Evolutionary conservation across 2,797 vertebrate species (phyloP).

Genomic region (Austrolebias charrua): DNA sequence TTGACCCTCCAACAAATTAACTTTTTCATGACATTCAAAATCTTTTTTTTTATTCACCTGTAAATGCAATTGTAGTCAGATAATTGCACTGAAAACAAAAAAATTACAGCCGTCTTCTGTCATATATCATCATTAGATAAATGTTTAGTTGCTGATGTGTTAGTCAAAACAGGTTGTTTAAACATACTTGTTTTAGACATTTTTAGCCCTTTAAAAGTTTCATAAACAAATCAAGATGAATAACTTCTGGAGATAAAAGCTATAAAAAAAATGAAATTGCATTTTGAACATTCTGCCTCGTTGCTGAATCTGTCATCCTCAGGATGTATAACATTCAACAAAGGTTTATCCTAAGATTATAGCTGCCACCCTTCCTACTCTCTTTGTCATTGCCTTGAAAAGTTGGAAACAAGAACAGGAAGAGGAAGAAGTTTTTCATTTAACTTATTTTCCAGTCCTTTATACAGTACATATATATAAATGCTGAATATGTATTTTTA

Average conservation of each 20-base stretch:
- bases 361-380: constrained; percentile 18
- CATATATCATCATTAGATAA: too few species aligned
- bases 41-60: too few species aligned
- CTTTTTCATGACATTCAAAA: too few species aligned
- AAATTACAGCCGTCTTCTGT: not conserved
- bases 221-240: not conserved
- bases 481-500: constrained; percentile 4
- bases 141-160: too few species aligned
- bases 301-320: not conserved
- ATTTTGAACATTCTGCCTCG: not conserved
- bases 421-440: constrained; percentile 59
- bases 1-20: too few species aligned
- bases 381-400: constrained; percentile 51
- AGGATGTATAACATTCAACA: constrained; percentile 1
- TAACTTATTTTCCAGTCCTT: constrained; percentile 43
- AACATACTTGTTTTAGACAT: not conserved
- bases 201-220: not conserved
- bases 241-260: not conserved
- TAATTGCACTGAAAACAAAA: not conserved
- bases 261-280: not conserved
- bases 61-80: not conserved
- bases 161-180: not conserved
- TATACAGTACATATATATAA: too few species aligned
- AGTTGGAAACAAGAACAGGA: constrained; percentile 68
- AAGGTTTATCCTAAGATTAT: constrained; percentile 32